Base-by-base conservation (phyloP, 2,888 invertebrate species). In the Idaea straminata region DNA sequence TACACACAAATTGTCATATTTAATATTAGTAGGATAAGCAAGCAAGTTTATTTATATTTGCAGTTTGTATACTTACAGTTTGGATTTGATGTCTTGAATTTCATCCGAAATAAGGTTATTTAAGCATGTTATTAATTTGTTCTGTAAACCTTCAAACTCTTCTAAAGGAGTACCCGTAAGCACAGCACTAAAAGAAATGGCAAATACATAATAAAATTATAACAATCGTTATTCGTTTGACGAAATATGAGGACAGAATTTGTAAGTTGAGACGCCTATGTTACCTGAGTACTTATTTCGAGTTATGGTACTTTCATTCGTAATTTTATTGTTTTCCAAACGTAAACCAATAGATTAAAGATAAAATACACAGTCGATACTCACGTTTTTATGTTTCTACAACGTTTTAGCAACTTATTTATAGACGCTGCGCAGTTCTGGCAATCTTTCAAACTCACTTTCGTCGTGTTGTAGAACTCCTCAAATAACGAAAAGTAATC, bases 401-500 rank as follows among this genome's bases (percentile, higher is more conserved):
- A 87, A 72, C 94, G 93, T 80, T 92, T 89, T 76, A 92, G 87
- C 77, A 91, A 85, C 84, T 93, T 94, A 85, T 88, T 85, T 78
- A 94, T 88, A 84, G 91, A 88, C 72, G 85, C 83, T 77, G 93
- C 86, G 79, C 88, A 88, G 81, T 89, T 90, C 83, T 87, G 87
- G 87, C 92, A 89, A 76, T 92, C 89, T 85, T 89, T 88, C 88
- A 94, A 88, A 80, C 86, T 84, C 79, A 80, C 83, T 84, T 87
- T 89, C 74, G 92, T 89, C 65, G 84, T 86, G 66, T 86, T 88
- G 72, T 90, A 86, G 76, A 93, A 93, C 76, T 87, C 86, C 71
- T 92, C 91, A 71, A 94, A 89, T 77, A 83, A 87, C 61, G 91
- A 89, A 83, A 94, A 94, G 78, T 93, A 93, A 75, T 88, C 91